Base-by-base conservation (phyloP, 2,113 vertebrate genomes). In the Stigmatopora nigra region DNA sequence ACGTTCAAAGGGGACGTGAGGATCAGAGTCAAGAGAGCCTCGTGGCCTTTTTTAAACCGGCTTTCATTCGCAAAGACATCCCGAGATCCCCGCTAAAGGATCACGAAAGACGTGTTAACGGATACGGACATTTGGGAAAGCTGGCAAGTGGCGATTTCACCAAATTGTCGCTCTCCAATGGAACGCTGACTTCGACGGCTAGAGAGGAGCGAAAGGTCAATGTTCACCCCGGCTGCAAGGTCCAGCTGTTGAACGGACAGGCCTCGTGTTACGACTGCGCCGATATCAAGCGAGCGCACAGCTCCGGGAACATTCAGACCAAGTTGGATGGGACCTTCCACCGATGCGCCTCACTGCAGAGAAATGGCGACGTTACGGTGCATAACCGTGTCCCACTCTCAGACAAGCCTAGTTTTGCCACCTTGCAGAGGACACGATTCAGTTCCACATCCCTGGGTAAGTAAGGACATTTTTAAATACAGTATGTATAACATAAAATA, bases 291-390 rank as follows among this genome's bases (percentile, higher is more conserved):
- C 90, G 91, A 0, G 90, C 92, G 0, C 92, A 92, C 79, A 93
- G 93, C 81, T 94, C 93, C 52, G 81, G 89, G 52, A 91, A 79
- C 77, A 90, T 93, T 74, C 90, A 91, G 31, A 82, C 79, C 0
- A 92, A 88, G 78, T 74, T 84, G 9, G 82, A 81, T 0, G 76
- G 83, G 71, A 76, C 83, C 0, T 82, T 89, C 20, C 82, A 82
- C 61, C 79, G 90, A 64, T 88, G 88, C 0, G 77, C 83, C 44
- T 91, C 91, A 9, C 84, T 92, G 64, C 89, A 92, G 78, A 91
- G 86, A 78, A 92, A 89, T 46, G 84, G 88, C 0, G 81, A 83
- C 2, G 14, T 74, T 0, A 3, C 41, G 65, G 71, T 41, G 9
- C 74, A 73, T 6, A 83, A 75, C 36, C 87, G 75, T 49, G 66